A percentile compares a stretch with the other conserved stretches of the same genome.
Conservation (phyloP, 1,140 invertebrate species). For the Pararge aegeria region DNA sequence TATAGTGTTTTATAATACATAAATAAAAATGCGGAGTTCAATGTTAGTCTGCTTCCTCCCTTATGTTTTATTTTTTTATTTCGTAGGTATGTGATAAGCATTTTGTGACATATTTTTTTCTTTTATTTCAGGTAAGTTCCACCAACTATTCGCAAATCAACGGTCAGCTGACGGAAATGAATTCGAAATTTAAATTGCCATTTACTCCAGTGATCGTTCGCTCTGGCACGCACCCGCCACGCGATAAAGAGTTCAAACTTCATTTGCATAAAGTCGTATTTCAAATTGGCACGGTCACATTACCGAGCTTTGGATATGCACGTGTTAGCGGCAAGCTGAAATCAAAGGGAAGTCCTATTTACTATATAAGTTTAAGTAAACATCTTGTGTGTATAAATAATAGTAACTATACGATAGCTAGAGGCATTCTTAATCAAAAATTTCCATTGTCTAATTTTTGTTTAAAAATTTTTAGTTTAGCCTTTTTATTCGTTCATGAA, state of each 20-base stretch:
- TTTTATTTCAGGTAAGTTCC: conserved; percentile 67
- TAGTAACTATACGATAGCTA: no score
- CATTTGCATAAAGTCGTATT: conserved; percentile 66
- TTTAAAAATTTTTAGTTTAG: neutral
- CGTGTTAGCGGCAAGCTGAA: conserved; percentile 60
- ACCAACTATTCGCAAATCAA: conserved; percentile 25
- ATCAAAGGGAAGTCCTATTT: conserved; percentile 40
- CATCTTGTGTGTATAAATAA: neutral
- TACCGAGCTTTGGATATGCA: conserved; percentile 36
- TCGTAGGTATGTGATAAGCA: neutral
- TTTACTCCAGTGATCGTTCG: conserved; percentile 47
- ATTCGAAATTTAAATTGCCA: conserved; percentile 55
- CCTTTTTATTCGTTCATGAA: no score
- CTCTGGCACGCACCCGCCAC: conserved; percentile 51
- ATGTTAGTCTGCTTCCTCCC: no score
- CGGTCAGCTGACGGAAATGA: conserved; percentile 35
- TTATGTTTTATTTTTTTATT: neutral
- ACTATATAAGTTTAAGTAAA: neutral
- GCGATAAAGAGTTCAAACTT: conserved; percentile 60
- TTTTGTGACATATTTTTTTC: conserved; percentile 24
- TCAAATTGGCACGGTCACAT: conserved; percentile 50
- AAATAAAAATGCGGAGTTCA: no score
- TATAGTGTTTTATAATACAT: no score
- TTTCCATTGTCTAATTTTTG: neutral
- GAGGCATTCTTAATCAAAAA: no score